phyloP scores from a whole-genome alignment of 1,140 invertebrate species.

The Mizuhopecten yessoensis region DNA sequence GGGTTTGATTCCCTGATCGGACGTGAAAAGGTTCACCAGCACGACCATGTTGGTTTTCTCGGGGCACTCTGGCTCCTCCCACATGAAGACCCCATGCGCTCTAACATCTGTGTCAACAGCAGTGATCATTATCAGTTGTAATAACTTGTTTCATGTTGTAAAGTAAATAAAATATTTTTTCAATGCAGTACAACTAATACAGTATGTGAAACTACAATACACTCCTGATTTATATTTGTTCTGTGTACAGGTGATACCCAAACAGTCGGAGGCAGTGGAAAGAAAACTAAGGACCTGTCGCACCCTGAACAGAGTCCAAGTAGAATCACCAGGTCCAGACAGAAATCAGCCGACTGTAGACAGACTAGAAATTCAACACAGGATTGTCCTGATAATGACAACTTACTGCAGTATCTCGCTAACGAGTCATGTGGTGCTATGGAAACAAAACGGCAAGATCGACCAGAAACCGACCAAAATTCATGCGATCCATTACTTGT shows the following conservation, averaged over 20 bases:
- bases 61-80: no score
- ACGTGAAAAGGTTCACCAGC: no score
- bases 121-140: no score
- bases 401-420: conserved; percentile 59
- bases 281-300: background rate
- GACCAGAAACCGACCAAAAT: background rate
- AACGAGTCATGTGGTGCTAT: conserved; percentile 61
- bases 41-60: no score
- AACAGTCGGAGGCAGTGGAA: background rate
- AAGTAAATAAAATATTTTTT: no score
- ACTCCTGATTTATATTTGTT: no score
- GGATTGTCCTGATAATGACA: background rate
- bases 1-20: no score
- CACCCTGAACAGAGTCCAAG: background rate
- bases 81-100: no score
- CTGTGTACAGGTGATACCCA: background rate
- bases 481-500: background rate
- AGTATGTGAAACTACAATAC: no score
- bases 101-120: no score
- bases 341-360: background rate
- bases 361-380: background rate
- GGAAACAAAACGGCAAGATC: background rate
- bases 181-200: no score
- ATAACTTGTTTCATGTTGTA: no score
- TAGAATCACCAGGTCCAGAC: background rate